A percentile compares a stretch with the other conserved stretches of the same genome.
These are phyloP conservation scores for Addax nasomaculatus DNA, from an alignment of 2,113 vertebrate species.

Conservation along the genomic window DNA sequence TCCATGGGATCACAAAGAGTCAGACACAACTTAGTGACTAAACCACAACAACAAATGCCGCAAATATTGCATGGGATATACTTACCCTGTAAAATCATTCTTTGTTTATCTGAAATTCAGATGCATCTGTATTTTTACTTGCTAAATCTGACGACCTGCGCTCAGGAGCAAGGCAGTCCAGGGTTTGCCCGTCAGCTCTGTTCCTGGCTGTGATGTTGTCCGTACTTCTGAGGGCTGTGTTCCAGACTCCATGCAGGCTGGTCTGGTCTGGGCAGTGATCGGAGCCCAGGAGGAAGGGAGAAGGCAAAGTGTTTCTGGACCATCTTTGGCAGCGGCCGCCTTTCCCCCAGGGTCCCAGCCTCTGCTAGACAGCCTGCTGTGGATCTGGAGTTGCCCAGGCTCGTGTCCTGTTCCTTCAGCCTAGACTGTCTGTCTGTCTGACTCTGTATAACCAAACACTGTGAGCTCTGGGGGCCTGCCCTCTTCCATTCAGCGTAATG, in stretches of 20 bases:
- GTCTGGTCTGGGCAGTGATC: background rate
- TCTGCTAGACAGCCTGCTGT: accelerated
- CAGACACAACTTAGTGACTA: background rate
- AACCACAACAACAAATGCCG: background rate
- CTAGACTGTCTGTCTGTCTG: background rate
- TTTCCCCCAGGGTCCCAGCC: background rate
- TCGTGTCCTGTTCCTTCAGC: accelerated
- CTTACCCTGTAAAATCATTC: background rate
- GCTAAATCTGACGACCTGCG: background rate
- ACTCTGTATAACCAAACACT: background rate
- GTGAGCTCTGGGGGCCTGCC: background rate
- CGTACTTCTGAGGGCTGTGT: no score
- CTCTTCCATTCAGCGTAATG: background rate
- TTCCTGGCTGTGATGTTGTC: accelerated
- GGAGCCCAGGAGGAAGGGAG: background rate
- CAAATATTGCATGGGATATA: background rate
- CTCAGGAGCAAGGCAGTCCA: background rate
- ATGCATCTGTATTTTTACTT: background rate
- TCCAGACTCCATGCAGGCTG: background rate
- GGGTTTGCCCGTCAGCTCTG: background rate
- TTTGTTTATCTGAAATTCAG: background rate
- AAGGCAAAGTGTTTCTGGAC: background rate
- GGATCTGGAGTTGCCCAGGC: background rate
- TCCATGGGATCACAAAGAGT: background rate
- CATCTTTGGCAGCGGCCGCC: background rate